Conservation (phyloP, 2,888 invertebrate genomes). For the Trichopoda pennipes region DNA sequence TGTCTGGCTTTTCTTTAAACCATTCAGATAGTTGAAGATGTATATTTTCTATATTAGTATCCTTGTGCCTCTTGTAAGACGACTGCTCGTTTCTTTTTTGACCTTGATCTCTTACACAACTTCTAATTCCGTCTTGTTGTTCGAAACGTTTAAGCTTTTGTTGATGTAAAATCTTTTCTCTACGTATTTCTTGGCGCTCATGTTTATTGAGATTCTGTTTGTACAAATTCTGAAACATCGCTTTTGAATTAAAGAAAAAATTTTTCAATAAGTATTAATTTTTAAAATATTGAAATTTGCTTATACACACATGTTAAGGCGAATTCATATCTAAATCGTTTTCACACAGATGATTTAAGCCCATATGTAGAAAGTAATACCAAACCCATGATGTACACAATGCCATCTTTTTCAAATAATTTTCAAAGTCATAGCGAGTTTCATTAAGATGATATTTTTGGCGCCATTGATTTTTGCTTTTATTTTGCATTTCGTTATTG, state of each 20-base stretch:
- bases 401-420: too few relatives aligned
- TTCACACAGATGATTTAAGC: too few relatives aligned
- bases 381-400: too few relatives aligned
- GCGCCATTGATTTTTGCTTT: too few relatives aligned
- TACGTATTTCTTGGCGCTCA: conserved; percentile 74
- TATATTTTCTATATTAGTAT: conserved; percentile 53
- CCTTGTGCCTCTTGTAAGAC: conserved; percentile 1
- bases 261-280: not conserved
- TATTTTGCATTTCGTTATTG: too few relatives aligned
- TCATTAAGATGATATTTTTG: too few relatives aligned
- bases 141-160: conserved; percentile 77
- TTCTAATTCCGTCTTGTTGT: conserved; percentile 73
- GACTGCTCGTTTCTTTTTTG: not conserved
- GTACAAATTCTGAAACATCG: conserved; percentile 61
- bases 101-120: conserved; percentile 29
- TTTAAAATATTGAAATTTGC: too few relatives aligned
- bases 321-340: too few relatives aligned
- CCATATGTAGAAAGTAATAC: too few relatives aligned
- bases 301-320: too few relatives aligned
- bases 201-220: conserved; percentile 52
- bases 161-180: conserved; percentile 73
- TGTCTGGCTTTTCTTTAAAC: conserved; percentile 92
- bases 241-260: not conserved
- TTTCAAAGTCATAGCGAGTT: too few relatives aligned
- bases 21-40: conserved; percentile 96